A percentile compares a stretch with the other conserved stretches of the same genome.
These are phyloP conservation scores for Himantopus leucocephalus DNA, from an alignment of 2,113 vertebrate species.

Conservation along the genomic window DNA sequence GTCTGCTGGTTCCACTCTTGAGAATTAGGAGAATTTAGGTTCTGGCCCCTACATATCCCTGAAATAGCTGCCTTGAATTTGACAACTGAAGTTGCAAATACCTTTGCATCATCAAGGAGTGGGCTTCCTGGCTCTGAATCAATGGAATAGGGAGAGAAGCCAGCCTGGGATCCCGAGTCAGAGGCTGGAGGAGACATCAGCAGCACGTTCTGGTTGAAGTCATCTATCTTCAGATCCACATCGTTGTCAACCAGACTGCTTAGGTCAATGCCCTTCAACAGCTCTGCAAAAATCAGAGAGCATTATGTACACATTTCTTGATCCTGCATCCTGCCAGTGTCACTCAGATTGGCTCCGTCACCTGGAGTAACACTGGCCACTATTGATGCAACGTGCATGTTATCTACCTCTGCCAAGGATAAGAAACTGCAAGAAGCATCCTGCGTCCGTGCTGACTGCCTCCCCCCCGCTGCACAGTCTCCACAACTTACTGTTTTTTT, in stretches of 20 bases:
- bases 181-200: slow-evolving; percentile 96
- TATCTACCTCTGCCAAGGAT: neutral
- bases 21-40: neutral
- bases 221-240: slow-evolving; percentile 87
- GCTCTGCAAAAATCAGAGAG: slow-evolving; percentile 71
- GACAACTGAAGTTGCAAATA: slow-evolving; percentile 36
- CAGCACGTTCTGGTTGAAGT: slow-evolving; percentile 84
- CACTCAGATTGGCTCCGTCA: neutral
- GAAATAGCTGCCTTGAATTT: neutral
- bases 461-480: neutral
- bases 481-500: slow-evolving; percentile 90
- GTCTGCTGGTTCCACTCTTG: neutral
- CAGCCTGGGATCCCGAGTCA: slow-evolving; percentile 90
- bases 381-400: rapidly evolving
- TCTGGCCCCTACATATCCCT: neutral
- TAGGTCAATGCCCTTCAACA: slow-evolving; percentile 79
- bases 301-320: neutral
- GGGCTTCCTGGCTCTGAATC: slow-evolving; percentile 97
- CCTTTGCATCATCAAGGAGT: slow-evolving; percentile 90
- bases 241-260: slow-evolving; percentile 82
- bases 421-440: neutral
- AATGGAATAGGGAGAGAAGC: slow-evolving; percentile 93
- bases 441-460: neutral
- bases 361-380: neutral
- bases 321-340: neutral